These are phyloP conservation scores for Ceryle rudis DNA, from an alignment of 2,797 vertebrate species.

Conservation along the genomic window DNA sequence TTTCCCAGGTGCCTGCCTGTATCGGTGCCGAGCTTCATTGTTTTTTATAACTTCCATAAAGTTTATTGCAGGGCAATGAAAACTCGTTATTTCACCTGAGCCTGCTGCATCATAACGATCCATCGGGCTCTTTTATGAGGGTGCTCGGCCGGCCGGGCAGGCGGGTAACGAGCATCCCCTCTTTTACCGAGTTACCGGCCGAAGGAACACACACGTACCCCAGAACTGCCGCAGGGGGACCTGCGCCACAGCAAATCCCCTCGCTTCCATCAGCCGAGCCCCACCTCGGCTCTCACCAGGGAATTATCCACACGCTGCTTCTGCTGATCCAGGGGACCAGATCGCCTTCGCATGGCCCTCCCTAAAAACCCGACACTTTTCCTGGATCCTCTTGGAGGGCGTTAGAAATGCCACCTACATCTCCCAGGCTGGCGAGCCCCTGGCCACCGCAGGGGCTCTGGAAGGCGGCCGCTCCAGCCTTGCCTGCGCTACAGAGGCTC, in stretches of 20 bases:
- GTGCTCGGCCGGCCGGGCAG: background rate
- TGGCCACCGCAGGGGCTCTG: rapidly evolving
- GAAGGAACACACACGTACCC: rapidly evolving
- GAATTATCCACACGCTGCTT: background rate
- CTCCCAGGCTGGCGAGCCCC: rapidly evolving
- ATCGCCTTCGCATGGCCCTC: background rate
- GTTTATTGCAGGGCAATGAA: constrained; percentile 53
- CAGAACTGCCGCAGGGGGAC: background rate
- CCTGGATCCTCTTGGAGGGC: too few species aligned
- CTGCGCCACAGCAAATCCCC: rapidly evolving
- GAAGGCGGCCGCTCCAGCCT: background rate
- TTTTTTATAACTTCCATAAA: constrained; percentile 65
- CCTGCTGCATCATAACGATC: background rate
- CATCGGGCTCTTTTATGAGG: background rate
- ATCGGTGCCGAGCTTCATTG: background rate
- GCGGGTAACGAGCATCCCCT: background rate
- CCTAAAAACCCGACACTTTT: rapidly evolving
- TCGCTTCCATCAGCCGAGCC: background rate
- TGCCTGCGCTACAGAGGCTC: rapidly evolving
- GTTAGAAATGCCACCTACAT: rapidly evolving
- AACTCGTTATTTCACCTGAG: constrained; percentile 40
- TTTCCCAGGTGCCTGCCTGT: background rate
- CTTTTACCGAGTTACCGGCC: background rate
- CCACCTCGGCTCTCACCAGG: background rate
- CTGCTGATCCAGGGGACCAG: background rate